Conservation (phyloP, 2,797 vertebrate species). For the Gallinago stenura region DNA sequence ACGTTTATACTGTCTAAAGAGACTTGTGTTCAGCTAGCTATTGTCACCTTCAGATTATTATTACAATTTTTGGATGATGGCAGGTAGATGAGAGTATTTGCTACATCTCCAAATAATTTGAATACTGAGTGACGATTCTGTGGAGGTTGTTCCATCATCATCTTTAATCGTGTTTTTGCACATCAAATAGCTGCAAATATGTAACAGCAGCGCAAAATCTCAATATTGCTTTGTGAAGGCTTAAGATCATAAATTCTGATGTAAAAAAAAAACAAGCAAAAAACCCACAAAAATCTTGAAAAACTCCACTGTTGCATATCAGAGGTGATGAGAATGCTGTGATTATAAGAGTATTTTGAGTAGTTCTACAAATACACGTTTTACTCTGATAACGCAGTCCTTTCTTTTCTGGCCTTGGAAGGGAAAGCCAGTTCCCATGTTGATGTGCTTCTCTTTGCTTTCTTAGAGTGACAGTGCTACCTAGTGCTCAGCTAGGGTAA, state of each 20-base stretch:
- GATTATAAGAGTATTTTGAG: not conserved
- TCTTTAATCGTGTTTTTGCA: not conserved
- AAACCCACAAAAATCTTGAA: not conserved
- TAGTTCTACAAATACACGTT: not conserved
- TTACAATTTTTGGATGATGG: not conserved
- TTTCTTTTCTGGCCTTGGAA: not conserved
- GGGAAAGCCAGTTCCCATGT: not conserved
- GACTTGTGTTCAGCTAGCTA: not conserved
- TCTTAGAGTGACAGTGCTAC: constrained; percentile 46
- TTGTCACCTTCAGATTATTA: not conserved
- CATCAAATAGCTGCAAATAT: not conserved
- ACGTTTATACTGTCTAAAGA: not conserved
- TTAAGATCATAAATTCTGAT: not conserved
- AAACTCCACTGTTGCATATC: not conserved
- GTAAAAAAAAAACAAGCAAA: not conserved
- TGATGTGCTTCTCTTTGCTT: not conserved
- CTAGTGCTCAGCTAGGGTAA: constrained; percentile 55
- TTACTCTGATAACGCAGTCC: accelerated
- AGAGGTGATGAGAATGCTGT: not conserved
- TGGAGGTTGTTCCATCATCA: not conserved
- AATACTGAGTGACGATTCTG: not conserved
- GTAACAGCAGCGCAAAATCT: not conserved
- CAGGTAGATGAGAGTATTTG: accelerated
- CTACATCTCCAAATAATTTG: not conserved
- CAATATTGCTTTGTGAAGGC: not conserved